Base-by-base conservation (phyloP, 2,888 invertebrate species). In the Silvanus unidentatus region DNA sequence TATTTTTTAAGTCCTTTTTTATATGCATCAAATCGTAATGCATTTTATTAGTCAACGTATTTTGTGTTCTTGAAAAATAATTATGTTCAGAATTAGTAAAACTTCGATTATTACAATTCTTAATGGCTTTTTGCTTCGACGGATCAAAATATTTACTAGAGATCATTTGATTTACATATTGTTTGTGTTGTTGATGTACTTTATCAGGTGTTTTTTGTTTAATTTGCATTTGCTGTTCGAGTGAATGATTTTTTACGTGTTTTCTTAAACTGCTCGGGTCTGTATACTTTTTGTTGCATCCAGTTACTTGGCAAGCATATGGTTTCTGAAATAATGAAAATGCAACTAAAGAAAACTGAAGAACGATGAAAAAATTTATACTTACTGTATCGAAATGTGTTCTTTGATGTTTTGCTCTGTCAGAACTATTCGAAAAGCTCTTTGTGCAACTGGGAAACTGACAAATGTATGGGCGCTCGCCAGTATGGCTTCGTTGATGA, bases 401-500 rank as follows among this genome's bases (percentile, higher is more conserved):
- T 59, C 98, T 77, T 75, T 98, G 97, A 74, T 99, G 99, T 72
- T 99, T 99, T 5, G 98, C 98, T 41, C 98, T 77, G 69, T 99
- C 99, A 1, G 96, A 97, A 50, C 97, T 97, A 73, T 99, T 99
- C 64, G 95, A 96, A 75, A 99, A 99, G 1, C 97, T 94, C 71
- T 99, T 98, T 38, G 84, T 76, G 70, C 98, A 99, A 42, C 89
- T 88, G 1, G 86, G 82, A 55, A 91, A 92, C 56, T 95, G 94
- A 64, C 98, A 99, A 45, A 88, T 81, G 66, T 98, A 98, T 0
- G 98, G 98, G 35, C 96, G 79, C 71, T 98, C 98, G 0, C 98
- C 98, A 0, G 95, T 96, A 69, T 96, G 95, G 1, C 93, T 93
- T 28, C 95, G 75, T 50, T 95, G 86, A 73, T 99, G 99, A 58